Percentiles rank a stretch among this genome's conserved stretches.
These are phyloP conservation scores for Holacanthella duospinosa DNA, from an alignment of 2,888 invertebrate species.

Conservation along the genomic window DNA sequence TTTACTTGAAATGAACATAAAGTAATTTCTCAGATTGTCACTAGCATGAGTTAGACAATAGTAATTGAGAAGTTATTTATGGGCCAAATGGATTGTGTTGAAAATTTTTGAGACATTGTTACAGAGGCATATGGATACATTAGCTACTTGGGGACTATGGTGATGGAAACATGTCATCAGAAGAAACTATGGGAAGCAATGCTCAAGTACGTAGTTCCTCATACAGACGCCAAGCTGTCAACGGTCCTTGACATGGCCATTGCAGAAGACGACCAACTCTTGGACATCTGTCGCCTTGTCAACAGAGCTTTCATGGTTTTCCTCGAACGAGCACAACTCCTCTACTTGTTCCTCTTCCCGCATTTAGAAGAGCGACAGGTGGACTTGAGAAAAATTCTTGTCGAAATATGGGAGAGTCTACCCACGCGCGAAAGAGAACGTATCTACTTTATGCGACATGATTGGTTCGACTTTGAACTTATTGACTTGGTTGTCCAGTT, in stretches of 20 bases:
- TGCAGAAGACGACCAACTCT: not conserved
- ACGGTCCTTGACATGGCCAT: not conserved
- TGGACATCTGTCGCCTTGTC: not conserved
- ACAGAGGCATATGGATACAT: not conserved
- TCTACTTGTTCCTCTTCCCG: not conserved
- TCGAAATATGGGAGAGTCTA: not conserved
- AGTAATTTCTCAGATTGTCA: too few species aligned
- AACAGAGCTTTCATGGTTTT: not conserved
- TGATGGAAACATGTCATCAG: not conserved
- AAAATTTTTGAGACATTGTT: too few species aligned
- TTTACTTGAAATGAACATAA: too few species aligned
- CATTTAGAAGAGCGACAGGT: not conserved
- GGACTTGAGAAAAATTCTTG: not conserved
- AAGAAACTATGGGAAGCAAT: not conserved
- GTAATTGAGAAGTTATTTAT: too few species aligned
- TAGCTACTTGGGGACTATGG: not conserved
- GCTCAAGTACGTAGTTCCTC: not conserved
- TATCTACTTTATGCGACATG: not conserved
- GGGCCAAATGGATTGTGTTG: too few species aligned
- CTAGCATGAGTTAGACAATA: too few species aligned
- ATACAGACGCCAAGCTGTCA: not conserved
- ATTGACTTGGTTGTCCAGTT: not conserved
- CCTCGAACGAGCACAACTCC: not conserved
- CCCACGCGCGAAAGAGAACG: not conserved
- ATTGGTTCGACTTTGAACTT: not conserved